phyloP scores from a whole-genome alignment of 2,888 invertebrate genomes.

The Drosophila dives region DNA sequence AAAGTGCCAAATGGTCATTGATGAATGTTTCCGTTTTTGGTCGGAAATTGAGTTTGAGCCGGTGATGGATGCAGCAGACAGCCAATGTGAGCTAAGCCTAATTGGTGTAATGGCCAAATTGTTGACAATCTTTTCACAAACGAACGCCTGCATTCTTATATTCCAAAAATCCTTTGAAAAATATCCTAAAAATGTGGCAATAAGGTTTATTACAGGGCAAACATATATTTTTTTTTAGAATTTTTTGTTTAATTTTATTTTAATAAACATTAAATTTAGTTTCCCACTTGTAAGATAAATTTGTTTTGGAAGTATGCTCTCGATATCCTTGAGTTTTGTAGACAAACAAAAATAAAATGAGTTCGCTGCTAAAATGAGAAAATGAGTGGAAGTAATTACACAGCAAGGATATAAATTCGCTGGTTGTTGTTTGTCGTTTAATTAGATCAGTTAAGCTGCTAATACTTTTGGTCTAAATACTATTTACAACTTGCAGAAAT shows the following conservation, averaged over 20 bases:
- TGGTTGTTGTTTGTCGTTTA: conserved; percentile 15
- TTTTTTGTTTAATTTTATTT: not conserved
- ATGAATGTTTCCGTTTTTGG: conserved; percentile 65
- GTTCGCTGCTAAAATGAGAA: not conserved
- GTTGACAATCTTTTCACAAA: conserved; percentile 5
- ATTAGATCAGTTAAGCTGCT: not conserved
- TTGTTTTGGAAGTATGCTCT: not conserved
- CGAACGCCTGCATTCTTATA: not conserved
- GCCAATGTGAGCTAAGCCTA: conserved; percentile 37
- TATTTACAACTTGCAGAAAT: conserved; percentile 4
- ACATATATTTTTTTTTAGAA: not conserved
- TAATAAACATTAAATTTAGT: not conserved
- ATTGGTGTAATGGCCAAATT: conserved; percentile 48
- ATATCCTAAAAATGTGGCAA: not conserved
- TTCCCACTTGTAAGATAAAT: not conserved
- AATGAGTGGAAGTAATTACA: not conserved
- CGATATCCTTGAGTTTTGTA: not conserved
- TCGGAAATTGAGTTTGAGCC: conserved; percentile 44
- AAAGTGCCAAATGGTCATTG: conserved; percentile 71
- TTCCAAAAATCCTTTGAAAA: not conserved
- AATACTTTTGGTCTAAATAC: conserved; percentile 2
- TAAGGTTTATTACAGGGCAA: not conserved
- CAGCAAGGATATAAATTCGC: not conserved
- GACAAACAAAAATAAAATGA: not conserved
- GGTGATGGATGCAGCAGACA: conserved; percentile 26